These are phyloP conservation scores for Moxostoma hubbsi DNA, from an alignment of 2,797 vertebrate species.

Conservation along the genomic window DNA sequence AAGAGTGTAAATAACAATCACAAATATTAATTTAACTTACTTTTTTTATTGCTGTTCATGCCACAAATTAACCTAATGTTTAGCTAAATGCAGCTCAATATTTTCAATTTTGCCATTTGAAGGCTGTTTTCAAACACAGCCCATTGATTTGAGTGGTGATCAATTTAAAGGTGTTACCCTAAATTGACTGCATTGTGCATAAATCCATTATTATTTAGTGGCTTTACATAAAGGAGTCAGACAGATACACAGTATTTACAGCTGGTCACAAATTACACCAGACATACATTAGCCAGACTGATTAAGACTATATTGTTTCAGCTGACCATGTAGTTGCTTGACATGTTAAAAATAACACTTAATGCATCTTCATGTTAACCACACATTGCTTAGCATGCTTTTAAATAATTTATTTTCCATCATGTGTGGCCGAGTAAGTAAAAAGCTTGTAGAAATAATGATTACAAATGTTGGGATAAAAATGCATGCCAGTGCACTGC, in stretches of 20 bases:
- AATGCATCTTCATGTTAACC: too few relatives aligned
- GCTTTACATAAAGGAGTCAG: slow-evolving; percentile 5
- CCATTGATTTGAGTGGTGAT: slow-evolving; percentile 47
- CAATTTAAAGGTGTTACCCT: slow-evolving; percentile 40
- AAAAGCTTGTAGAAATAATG: slow-evolving; percentile 42
- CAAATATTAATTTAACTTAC: slow-evolving; percentile 40
- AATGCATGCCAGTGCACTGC: not conserved
- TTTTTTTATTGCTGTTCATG: slow-evolving; percentile 39
- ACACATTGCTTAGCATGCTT: not conserved
- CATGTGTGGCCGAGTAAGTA: slow-evolving; percentile 32
- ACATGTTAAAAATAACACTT: too few relatives aligned
- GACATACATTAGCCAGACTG: not conserved
- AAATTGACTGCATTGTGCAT: slow-evolving; percentile 36
- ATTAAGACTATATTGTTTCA: not conserved
- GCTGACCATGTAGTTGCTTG: too few relatives aligned
- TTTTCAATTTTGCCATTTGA: slow-evolving; percentile 38
- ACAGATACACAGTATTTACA: slow-evolving; percentile 15
- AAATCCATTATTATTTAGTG: slow-evolving; percentile 30
- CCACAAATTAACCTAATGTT: slow-evolving; percentile 43
- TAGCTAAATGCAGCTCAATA: slow-evolving; percentile 48
- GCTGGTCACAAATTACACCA: not conserved
- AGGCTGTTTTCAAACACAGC: slow-evolving; percentile 40
- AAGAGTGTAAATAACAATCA: not conserved
- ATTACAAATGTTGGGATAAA: slow-evolving; percentile 27
- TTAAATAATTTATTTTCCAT: slow-evolving; percentile 48